Conservation (phyloP, 1,140 invertebrate species). For the Neelides sp. region DNA sequence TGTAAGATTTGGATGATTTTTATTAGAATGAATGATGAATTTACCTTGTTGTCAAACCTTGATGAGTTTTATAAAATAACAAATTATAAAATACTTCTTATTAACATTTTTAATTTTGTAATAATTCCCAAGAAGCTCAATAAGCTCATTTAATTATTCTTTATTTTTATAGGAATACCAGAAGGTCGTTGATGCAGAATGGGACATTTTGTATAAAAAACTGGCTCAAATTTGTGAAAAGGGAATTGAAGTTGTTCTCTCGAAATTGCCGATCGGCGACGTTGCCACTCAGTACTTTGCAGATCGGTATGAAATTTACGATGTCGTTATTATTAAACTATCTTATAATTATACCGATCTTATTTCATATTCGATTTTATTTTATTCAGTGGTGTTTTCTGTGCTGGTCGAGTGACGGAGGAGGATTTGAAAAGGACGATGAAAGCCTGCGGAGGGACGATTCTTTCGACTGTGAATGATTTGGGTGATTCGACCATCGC, state of each 20-base stretch:
- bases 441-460: constrained; percentile 93
- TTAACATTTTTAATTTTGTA: background rate
- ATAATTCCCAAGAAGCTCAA: too few species aligned
- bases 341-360: background rate
- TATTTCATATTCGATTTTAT: constrained; percentile 12
- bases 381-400: constrained; percentile 85
- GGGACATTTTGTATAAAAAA: constrained; percentile 97
- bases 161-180: constrained; percentile 63
- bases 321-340: background rate
- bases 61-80: background rate
- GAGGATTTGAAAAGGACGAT: constrained; percentile 92
- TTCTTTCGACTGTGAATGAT: constrained; percentile 82
- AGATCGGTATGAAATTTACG: constrained; percentile 56
- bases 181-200: constrained; percentile 96
- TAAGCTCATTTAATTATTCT: constrained; percentile 13
- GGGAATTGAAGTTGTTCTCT: constrained; percentile 92
- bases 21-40: background rate
- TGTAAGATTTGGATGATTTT: too few species aligned
- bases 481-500: constrained; percentile 67
- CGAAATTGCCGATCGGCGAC: constrained; percentile 96
- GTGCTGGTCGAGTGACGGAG: constrained; percentile 90
- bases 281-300: constrained; percentile 99
- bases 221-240: constrained; percentile 79
- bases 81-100: too few species aligned
- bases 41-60: background rate